Conservation (phyloP, 2,888 invertebrate genomes). For the Mesorhabditis sp. region DNA sequence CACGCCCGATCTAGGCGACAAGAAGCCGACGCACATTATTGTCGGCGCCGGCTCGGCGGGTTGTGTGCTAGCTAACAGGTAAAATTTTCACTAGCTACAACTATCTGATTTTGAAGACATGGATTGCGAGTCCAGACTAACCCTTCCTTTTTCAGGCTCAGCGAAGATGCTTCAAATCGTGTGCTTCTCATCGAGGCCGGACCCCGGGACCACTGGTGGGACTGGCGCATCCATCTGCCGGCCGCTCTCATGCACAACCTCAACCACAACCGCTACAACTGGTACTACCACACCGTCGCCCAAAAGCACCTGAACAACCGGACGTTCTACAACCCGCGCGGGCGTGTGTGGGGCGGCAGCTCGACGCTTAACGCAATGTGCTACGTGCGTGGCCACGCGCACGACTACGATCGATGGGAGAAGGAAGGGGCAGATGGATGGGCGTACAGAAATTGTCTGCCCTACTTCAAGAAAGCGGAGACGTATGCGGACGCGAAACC, state of each 20-base stretch:
- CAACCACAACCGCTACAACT: slow-evolving; percentile 26
- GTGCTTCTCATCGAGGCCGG: slow-evolving; percentile 63
- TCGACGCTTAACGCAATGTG: slow-evolving; percentile 80
- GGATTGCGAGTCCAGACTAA: background rate
- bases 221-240: slow-evolving; percentile 64
- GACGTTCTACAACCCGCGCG: slow-evolving; percentile 63
- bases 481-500: slow-evolving; percentile 59
- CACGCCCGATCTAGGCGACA: slow-evolving; percentile 15
- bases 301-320: slow-evolving; percentile 61
- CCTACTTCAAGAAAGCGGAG: slow-evolving; percentile 68
- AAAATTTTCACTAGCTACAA: background rate
- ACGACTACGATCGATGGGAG: slow-evolving; percentile 74
- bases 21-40: slow-evolving; percentile 58
- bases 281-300: slow-evolving; percentile 61
- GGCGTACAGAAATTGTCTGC: slow-evolving; percentile 68
- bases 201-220: slow-evolving; percentile 59
- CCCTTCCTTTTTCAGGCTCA: slow-evolving; percentile 54
- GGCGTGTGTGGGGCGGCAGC: slow-evolving; percentile 75
- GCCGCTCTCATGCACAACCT: slow-evolving; percentile 65
- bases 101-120: background rate
- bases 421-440: slow-evolving; percentile 69
- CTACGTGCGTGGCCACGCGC: slow-evolving; percentile 73
- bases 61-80: slow-evolving; percentile 60
- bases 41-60: slow-evolving; percentile 65
- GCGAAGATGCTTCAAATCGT: slow-evolving; percentile 57